A percentile compares a stretch with the other conserved stretches of the same genome.
These are phyloP conservation scores for Boloria euphrosyne DNA, from an alignment of 2,888 invertebrate genomes.

Conservation along the genomic window DNA sequence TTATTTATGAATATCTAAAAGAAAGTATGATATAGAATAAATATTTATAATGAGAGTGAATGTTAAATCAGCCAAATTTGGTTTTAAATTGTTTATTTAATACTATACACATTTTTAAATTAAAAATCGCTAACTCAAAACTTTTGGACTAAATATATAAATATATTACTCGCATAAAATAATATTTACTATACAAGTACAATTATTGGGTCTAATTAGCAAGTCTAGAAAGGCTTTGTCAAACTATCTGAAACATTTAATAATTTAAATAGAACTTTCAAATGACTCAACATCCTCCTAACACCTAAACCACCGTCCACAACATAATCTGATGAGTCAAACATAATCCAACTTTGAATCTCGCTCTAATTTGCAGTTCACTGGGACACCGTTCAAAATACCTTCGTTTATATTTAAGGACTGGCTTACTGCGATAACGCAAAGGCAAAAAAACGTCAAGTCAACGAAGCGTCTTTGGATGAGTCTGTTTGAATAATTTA, in stretches of 20 bases:
- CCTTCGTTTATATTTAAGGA: conserved; percentile 68
- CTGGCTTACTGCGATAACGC: conserved; percentile 59
- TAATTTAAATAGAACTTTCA: no score
- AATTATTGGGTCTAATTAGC: no score
- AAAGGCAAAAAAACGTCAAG: conserved; percentile 53
- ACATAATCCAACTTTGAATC: conserved; percentile 27
- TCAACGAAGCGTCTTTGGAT: conserved; percentile 64
- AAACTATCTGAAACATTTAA: neutral
- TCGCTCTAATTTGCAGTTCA: conserved; percentile 29
- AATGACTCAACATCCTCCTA: conserved; percentile 9
- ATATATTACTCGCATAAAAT: no score
- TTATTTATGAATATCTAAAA: no score
- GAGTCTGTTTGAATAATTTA: conserved; percentile 77
- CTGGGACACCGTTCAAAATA: conserved; percentile 47
- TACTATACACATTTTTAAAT: no score
- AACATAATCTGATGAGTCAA: conserved; percentile 29
- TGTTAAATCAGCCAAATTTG: no score
- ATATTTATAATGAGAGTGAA: no score
- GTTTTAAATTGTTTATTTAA: no score
- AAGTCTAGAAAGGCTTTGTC: neutral
- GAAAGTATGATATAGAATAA: no score
- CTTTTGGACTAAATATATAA: no score
- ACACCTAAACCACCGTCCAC: conserved; percentile 23
- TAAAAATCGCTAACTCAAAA: no score
- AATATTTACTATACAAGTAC: no score